Conservation (phyloP, 2,888 invertebrate genomes). For the Trypoxylon attenuatum region DNA sequence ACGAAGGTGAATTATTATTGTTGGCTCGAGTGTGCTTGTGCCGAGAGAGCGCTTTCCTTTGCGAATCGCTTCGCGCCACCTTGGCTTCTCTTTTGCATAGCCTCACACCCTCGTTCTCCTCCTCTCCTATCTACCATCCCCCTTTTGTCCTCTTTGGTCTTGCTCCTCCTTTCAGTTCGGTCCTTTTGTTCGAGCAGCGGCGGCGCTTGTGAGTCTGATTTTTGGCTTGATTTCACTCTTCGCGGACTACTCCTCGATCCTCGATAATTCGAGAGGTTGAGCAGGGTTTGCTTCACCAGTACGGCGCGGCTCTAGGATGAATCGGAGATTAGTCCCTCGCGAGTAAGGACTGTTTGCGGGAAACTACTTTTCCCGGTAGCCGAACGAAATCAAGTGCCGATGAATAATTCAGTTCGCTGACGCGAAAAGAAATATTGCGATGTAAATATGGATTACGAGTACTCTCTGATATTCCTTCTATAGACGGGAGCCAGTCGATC, state of each 20-base stretch:
- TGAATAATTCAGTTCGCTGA: background rate
- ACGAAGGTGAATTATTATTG: slow-evolving; percentile 45
- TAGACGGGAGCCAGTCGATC: background rate
- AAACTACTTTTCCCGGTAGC: background rate
- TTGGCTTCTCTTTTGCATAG: background rate
- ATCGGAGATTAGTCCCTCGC: background rate
- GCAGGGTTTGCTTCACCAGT: too few species aligned
- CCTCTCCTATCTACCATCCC: too few species aligned
- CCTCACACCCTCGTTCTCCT: too few species aligned
- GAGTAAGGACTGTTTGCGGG: background rate
- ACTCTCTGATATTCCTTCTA: background rate
- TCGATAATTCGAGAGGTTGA: background rate
- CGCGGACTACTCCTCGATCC: too few species aligned
- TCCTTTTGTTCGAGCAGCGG: too few species aligned
- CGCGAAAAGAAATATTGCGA: background rate
- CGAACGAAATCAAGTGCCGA: background rate
- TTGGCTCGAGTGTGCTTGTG: background rate
- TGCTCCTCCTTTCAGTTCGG: too few species aligned
- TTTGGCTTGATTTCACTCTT: too few species aligned
- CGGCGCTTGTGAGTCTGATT: too few species aligned
- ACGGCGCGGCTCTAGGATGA: background rate
- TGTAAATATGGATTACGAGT: background rate
- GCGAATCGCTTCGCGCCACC: background rate
- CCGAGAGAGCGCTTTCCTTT: background rate
- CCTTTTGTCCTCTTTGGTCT: too few species aligned